These are phyloP conservation scores for Heliopora coerulea DNA, from an alignment of 92 coral and sea anemone genomes.

Conservation along the genomic window DNA sequence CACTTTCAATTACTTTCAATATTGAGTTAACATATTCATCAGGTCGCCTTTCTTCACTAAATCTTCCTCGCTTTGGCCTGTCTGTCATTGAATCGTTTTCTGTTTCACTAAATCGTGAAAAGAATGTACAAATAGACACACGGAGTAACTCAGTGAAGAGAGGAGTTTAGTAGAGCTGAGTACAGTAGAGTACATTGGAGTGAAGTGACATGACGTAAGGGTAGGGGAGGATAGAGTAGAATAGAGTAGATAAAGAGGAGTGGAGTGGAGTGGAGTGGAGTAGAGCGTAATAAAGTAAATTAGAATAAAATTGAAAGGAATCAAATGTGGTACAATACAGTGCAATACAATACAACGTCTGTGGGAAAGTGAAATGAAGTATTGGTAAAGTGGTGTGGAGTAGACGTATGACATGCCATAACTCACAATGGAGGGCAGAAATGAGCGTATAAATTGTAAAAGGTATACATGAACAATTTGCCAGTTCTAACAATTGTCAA, in stretches of 20 bases:
- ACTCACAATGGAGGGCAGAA: no score
- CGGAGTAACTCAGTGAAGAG: neutral
- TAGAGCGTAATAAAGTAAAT: neutral
- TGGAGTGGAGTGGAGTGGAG: neutral
- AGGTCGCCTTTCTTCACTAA: constrained; percentile 7
- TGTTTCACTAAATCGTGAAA: neutral
- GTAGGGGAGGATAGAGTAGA: neutral
- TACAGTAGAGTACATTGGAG: no score
- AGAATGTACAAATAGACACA: neutral
- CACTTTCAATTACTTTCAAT: constrained; percentile 8
- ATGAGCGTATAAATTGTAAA: no score
- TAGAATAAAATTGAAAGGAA: neutral
- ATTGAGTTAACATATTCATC: constrained; percentile 18
- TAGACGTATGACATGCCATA: no score
- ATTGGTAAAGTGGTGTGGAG: no score
- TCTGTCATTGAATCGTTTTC: neutral
- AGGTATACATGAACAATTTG: no score
- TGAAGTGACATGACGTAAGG: no score
- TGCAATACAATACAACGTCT: no score
- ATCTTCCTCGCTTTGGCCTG: constrained; percentile 10
- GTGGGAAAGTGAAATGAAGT: no score
- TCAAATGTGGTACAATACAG: no score
- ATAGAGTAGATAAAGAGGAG: neutral
- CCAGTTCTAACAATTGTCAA: no score
- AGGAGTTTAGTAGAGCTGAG: neutral